Evolutionary conservation across 1,140 invertebrate species (phyloP).

Genomic region (Cylas formicarius): DNA sequence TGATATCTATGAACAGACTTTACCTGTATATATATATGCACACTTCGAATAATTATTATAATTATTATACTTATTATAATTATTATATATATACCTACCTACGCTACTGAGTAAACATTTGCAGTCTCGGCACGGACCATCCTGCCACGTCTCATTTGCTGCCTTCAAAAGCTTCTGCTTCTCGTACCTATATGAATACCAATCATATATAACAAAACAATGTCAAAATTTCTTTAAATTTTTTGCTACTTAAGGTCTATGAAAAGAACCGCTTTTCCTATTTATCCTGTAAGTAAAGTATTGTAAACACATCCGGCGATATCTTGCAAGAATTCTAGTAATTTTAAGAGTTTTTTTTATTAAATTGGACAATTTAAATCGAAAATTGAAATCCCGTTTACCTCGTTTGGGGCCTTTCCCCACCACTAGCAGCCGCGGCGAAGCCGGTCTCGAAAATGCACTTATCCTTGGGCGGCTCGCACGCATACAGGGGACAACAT

Average conservation of each 20-base stretch:
- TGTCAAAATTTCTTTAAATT: not conserved
- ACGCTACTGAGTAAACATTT: slow-evolving; percentile 42
- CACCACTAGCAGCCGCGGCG: slow-evolving; percentile 46
- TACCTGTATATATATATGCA: too few species aligned
- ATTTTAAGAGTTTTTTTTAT: too few species aligned
- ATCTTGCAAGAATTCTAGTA: too few species aligned
- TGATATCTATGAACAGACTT: too few species aligned
- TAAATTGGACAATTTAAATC: too few species aligned
- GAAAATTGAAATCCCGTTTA: too few species aligned
- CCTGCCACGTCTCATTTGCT: slow-evolving; percentile 55
- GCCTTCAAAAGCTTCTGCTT: slow-evolving; percentile 44
- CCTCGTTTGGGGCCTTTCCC: slow-evolving; percentile 44
- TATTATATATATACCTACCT: too few species aligned
- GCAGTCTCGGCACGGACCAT: slow-evolving; percentile 61
- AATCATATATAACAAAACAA: not conserved
- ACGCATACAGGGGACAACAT: slow-evolving; percentile 61
- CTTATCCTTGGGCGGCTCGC: slow-evolving; percentile 59
- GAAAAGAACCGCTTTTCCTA: too few species aligned
- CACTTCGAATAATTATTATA: too few species aligned
- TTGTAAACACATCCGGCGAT: too few species aligned
- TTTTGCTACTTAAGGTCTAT: slow-evolving; percentile 1
- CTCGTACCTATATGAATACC: slow-evolving; percentile 24
- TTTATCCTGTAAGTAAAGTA: too few species aligned
- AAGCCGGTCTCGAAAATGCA: slow-evolving; percentile 57
- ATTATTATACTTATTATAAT: too few species aligned